Conservation (phyloP, 1,140 invertebrate species). For the Bombus terrestris region DNA sequence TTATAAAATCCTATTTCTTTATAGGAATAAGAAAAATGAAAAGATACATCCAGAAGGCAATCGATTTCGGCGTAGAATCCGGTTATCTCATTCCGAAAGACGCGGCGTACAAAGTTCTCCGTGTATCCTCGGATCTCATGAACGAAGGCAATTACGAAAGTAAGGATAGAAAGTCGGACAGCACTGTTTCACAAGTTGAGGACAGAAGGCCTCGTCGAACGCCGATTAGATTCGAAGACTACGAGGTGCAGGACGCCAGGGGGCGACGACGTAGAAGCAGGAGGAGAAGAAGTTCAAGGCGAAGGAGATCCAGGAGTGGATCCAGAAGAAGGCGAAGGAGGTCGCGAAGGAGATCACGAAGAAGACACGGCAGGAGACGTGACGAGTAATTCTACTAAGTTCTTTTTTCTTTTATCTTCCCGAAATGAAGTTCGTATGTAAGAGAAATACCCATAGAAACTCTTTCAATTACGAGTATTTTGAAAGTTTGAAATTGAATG, state of each 20-base stretch:
- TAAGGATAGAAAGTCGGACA: conserved; percentile 1
- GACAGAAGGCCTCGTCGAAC: not conserved
- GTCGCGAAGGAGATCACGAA: conserved; percentile 10
- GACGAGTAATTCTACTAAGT: conserved; percentile 30
- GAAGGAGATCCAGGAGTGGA: conserved; percentile 20
- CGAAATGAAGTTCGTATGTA: not conserved
- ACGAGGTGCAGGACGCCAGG: conserved; percentile 53
- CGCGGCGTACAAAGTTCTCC: conserved; percentile 60
- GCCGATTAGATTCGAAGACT: conserved; percentile 32
- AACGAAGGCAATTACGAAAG: conserved; percentile 4
- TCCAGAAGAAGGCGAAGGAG: conserved; percentile 9
- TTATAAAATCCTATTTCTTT: no score
- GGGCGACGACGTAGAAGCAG: conserved; percentile 7
- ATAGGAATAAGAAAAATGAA: conserved; percentile 60
- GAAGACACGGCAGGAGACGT: conserved; percentile 29
- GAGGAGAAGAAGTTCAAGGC: conserved; percentile 26
- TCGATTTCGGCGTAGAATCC: conserved; percentile 68
- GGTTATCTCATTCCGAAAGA: conserved; percentile 70
- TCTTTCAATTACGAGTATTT: no score
- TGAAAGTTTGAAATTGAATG: no score
- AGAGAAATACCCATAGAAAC: not conserved
- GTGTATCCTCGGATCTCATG: conserved; percentile 68
- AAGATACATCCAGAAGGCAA: conserved; percentile 67
- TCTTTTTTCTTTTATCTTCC: not conserved
- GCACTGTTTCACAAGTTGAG: conserved; percentile 4